Percentiles rank a stretch among this genome's conserved stretches.
phyloP scores from a whole-genome alignment of 2,797 vertebrate genomes.

The Dryobates pubescens region DNA sequence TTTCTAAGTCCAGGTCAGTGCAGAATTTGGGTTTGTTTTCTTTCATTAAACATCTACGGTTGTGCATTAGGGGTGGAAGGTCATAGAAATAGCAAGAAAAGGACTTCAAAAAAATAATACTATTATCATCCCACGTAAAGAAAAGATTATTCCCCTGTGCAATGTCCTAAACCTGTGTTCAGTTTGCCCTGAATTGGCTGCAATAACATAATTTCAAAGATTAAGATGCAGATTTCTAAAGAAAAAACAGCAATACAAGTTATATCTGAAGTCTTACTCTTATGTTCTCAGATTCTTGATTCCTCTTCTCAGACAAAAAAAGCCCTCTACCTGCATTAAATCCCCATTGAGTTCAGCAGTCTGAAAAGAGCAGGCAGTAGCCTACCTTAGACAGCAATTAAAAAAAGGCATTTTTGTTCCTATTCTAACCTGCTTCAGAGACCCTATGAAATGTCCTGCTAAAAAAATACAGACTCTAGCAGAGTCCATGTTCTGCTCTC shows the following conservation, averaged over 20 bases:
- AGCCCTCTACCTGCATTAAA: neutral
- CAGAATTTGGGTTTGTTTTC: conserved; percentile 26
- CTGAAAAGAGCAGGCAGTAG: neutral
- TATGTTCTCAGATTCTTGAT: neutral
- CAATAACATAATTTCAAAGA: neutral
- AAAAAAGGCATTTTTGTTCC: neutral
- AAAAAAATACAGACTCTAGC: neutral
- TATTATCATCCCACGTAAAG: neutral
- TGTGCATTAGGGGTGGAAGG: neutral
- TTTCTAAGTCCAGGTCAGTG: neutral
- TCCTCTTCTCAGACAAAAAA: neutral
- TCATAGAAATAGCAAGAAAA: neutral
- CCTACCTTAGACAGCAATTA: neutral
- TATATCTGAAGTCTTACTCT: neutral
- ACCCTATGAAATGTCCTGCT: neutral
- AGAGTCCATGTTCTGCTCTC: neutral
- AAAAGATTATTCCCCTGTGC: neutral
- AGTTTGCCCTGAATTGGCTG: neutral
- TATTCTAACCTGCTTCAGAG: neutral
- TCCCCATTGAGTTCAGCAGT: neutral
- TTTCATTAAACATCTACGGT: neutral
- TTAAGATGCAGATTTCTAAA: neutral
- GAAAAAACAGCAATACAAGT: neutral
- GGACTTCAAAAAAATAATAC: neutral
- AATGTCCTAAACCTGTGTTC: neutral